These are phyloP conservation scores for Phyllostomus discolor DNA, from an alignment of 2,113 vertebrate genomes.

Conservation along the genomic window DNA sequence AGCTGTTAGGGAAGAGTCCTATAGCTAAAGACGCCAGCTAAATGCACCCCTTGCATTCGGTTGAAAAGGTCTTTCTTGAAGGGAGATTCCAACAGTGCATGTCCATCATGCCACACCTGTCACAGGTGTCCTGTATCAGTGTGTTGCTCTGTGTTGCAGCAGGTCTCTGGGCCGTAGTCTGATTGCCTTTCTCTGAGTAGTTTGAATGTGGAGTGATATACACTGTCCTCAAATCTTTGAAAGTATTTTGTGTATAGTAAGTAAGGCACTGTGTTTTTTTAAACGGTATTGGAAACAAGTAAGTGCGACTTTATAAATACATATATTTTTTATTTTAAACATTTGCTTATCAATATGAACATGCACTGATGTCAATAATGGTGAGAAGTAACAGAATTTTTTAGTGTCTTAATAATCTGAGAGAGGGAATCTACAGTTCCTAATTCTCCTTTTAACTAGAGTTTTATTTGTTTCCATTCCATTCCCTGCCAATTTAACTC, in stretches of 20 bases:
- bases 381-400: not conserved
- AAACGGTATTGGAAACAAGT: not conserved
- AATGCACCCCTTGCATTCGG: rapidly evolving
- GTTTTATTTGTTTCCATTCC: not conserved
- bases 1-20: not conserved
- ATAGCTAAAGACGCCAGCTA: not conserved
- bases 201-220: not conserved
- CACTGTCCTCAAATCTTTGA: not conserved
- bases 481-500: not conserved
- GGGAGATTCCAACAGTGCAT: not conserved
- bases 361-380: not conserved
- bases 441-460: not conserved
- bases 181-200: not conserved
- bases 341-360: not conserved
- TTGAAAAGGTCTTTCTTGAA: not conserved
- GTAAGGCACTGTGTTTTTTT: not conserved
- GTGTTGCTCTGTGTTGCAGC: not conserved
- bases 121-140: no score
- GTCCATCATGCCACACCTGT: not conserved
- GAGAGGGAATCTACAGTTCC: not conserved
- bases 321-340: not conserved
- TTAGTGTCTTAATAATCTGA: not conserved
- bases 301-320: not conserved
- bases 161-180: not conserved
- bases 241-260: not conserved